A percentile compares a stretch with the other conserved stretches of the same genome.
phyloP scores from a whole-genome alignment of 1,140 invertebrate species.

The Drosophila triauraria region DNA sequence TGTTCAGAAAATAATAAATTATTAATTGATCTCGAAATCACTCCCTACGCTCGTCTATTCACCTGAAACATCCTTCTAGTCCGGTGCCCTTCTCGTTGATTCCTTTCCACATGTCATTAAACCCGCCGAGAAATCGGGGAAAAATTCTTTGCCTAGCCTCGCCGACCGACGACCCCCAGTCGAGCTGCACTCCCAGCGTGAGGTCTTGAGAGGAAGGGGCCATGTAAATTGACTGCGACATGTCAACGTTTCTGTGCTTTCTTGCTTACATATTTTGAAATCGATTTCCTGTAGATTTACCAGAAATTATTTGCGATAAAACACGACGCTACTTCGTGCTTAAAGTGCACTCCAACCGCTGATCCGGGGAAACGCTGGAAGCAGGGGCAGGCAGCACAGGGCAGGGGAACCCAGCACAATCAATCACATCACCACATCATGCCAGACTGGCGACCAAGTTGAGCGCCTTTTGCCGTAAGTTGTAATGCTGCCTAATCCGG shows the following conservation, averaged over 20 bases:
- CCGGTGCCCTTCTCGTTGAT: slow-evolving; percentile 1
- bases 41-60: too few species aligned
- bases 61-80: slow-evolving; percentile 13
- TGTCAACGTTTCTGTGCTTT: slow-evolving; percentile 47
- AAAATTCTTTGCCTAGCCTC: slow-evolving; percentile 32
- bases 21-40: too few species aligned
- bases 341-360: slow-evolving; percentile 69
- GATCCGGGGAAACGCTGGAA: slow-evolving; percentile 15
- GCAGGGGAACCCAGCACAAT: slow-evolving; percentile 33
- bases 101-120: slow-evolving; percentile 53
- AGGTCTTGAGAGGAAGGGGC: slow-evolving; percentile 6
- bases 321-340: slow-evolving; percentile 72
- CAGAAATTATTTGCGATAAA: slow-evolving; percentile 79
- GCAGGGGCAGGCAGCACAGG: neutral
- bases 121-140: slow-evolving; percentile 25
- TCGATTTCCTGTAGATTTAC: slow-evolving; percentile 77
- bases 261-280: slow-evolving; percentile 27
- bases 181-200: slow-evolving; percentile 39
- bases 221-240: slow-evolving; percentile 51
- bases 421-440: slow-evolving; percentile 68
- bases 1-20: too few species aligned
- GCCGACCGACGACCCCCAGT: slow-evolving; percentile 33
- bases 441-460: slow-evolving; percentile 45
- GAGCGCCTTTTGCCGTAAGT: slow-evolving; percentile 43
- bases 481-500: slow-evolving; percentile 82